These are phyloP conservation scores for Ditylenchus dipsaci DNA, from an alignment of 1,140 invertebrate species.

Conservation along the genomic window DNA sequence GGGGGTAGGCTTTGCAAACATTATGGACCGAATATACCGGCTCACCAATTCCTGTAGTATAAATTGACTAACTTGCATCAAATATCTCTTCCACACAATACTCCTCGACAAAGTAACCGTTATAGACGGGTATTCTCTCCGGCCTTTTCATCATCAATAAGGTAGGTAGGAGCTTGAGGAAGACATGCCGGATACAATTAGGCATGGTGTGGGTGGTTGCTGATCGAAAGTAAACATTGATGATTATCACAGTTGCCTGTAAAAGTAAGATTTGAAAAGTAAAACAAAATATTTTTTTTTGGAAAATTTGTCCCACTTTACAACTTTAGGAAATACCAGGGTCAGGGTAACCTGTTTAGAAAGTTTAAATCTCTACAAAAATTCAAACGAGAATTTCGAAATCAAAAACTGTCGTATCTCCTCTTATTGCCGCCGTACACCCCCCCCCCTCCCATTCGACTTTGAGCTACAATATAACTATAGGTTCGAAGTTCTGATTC, in stretches of 20 bases:
- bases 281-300: conserved; percentile 17
- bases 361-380: no score
- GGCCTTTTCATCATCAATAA: conserved; percentile 54
- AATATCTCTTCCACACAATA: conserved; percentile 54
- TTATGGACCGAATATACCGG: neutral
- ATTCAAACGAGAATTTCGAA: no score
- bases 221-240: conserved; percentile 97
- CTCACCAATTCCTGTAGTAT: neutral
- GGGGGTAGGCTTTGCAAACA: neutral
- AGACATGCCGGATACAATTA: conserved; percentile 76
- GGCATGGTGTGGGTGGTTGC: conserved; percentile 83
- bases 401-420: no score
- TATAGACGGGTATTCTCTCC: conserved; percentile 63
- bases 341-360: no score
- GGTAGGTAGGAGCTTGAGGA: conserved; percentile 79
- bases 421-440: no score
- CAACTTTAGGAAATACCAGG: no score
- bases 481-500: no score
- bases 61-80: conserved; percentile 47
- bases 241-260: conserved; percentile 68
- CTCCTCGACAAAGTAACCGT: conserved; percentile 63
- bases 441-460: no score
- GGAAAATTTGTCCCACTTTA: no score
- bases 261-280: neutral
- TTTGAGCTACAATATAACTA: no score